phyloP scores from a whole-genome alignment of 2,113 vertebrate genomes.

The Nymphicus hollandicus region DNA sequence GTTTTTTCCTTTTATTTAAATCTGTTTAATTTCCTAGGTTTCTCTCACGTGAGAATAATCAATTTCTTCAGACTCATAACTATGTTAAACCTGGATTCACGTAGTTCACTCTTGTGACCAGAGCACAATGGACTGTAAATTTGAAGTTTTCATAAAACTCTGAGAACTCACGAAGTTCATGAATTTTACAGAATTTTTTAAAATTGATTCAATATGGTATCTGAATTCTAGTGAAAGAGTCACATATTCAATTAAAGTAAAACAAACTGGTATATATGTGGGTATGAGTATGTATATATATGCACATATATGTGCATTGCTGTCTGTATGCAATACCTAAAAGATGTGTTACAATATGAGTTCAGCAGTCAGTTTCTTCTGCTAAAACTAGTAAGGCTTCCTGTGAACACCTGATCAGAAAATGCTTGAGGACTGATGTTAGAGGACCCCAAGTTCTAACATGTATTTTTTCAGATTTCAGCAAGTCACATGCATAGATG shows the following conservation, averaged over 20 bases:
- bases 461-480: neutral
- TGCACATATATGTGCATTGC: neutral
- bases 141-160: neutral
- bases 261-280: neutral
- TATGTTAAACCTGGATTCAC: neutral
- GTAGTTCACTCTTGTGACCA: neutral
- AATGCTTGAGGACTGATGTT: neutral
- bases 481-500: neutral
- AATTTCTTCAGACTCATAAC: neutral
- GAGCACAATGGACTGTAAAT: neutral
- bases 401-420: neutral
- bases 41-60: neutral
- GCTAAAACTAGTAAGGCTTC: neutral
- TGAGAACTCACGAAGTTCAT: neutral
- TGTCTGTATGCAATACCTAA: neutral
- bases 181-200: neutral
- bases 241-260: neutral
- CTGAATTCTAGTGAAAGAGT: neutral
- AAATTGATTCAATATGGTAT: neutral
- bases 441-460: neutral
- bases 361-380: neutral
- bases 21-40: neutral
- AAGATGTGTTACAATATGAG: accelerated
- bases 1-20: neutral
- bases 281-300: neutral